A percentile compares a stretch with the other conserved stretches of the same genome.
phyloP scores from a whole-genome alignment of 1,140 invertebrate genomes.

The Berghia stephanieae region DNA sequence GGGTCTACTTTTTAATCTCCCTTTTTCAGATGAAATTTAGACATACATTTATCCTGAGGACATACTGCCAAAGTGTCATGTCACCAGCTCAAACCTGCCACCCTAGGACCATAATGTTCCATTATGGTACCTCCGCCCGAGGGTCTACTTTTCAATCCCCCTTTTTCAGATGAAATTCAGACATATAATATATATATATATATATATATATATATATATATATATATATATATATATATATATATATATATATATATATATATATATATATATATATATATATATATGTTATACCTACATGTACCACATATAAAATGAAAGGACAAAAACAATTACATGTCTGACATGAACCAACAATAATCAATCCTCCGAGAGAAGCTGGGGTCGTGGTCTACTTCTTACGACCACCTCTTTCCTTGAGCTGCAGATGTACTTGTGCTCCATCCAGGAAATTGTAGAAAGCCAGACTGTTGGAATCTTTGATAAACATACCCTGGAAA shows the following conservation, averaged over 20 bases:
- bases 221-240: background rate
- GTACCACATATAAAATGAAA: background rate
- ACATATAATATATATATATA: background rate
- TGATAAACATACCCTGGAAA: constrained; percentile 92
- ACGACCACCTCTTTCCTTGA: constrained; percentile 97
- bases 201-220: background rate
- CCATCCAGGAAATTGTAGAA: constrained; percentile 93
- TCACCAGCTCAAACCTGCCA: too few species aligned
- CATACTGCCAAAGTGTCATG: too few species aligned
- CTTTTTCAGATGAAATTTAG: too few species aligned
- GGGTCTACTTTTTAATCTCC: too few species aligned
- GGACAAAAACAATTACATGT: background rate
- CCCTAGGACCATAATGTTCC: too few species aligned
- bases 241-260: background rate
- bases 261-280: background rate
- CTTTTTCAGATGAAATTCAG: too few species aligned
- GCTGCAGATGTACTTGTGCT: constrained; percentile 84
- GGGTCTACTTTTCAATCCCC: too few species aligned
- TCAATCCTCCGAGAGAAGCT: background rate
- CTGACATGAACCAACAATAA: background rate
- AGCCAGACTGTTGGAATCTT: constrained; percentile 93
- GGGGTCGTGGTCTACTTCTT: constrained; percentile 81
- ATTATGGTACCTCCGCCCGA: too few species aligned
- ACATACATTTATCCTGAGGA: too few species aligned
- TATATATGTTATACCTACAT: too few species aligned